These are phyloP conservation scores for Onychostruthus taczanowskii DNA, from an alignment of 2,113 vertebrate species.

Conservation along the genomic window DNA sequence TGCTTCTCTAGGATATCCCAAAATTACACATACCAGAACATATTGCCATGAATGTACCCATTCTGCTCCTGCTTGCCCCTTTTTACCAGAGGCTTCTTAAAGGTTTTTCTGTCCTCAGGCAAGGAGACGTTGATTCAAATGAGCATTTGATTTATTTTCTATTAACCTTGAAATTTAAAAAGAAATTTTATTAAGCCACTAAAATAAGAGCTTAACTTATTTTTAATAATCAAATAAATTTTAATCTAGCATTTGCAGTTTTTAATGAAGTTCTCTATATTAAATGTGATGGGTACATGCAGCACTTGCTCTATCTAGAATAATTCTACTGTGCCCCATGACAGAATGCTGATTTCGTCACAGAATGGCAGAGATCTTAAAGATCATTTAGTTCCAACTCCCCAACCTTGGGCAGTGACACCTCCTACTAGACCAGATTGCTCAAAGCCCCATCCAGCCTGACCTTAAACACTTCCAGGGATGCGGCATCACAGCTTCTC, in stretches of 20 bases:
- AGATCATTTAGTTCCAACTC: neutral
- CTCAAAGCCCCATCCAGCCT: neutral
- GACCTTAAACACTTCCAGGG: neutral
- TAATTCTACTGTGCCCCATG: neutral
- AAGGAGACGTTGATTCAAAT: neutral
- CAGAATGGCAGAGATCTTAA: neutral
- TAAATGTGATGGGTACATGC: neutral
- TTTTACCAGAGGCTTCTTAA: neutral
- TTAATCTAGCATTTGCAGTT: neutral
- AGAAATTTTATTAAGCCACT: neutral
- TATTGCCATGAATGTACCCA: accelerated
- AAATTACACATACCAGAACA: neutral
- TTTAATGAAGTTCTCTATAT: neutral
- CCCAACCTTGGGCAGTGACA: neutral
- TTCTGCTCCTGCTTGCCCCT: neutral
- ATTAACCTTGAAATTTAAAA: neutral
- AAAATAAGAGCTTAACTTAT: neutral
- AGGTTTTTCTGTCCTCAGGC: neutral
- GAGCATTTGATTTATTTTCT: neutral
- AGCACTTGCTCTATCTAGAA: neutral
- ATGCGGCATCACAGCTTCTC: neutral
- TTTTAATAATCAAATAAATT: neutral
- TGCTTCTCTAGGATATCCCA: neutral
- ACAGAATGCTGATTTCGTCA: neutral
- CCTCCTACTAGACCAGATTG: neutral